phyloP scores from a whole-genome alignment of 2,797 vertebrate genomes.

The Pseudotriccus pelzelni region DNA sequence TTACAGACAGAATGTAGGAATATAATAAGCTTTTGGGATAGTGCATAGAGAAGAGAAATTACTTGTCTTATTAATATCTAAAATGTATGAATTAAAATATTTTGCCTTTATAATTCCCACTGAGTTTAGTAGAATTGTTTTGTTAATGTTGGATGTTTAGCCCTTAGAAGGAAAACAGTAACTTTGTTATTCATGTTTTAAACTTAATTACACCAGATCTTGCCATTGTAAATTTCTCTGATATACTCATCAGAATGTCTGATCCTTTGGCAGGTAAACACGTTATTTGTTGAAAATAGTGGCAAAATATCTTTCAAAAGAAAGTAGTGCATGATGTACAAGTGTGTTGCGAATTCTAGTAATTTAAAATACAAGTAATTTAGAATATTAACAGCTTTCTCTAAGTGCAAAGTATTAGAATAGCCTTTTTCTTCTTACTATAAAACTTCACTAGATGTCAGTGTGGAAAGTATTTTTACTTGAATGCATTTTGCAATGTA shows the following conservation, averaged over 20 bases:
- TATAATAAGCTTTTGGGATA: neutral
- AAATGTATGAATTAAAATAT: neutral
- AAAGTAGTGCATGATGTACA: neutral
- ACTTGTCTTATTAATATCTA: neutral
- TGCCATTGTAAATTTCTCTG: neutral
- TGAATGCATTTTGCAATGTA: neutral
- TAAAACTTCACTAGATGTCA: slow-evolving; percentile 68
- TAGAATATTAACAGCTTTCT: neutral
- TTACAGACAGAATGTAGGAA: neutral
- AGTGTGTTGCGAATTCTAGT: neutral
- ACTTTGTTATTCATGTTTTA: neutral
- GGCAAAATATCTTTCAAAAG: neutral
- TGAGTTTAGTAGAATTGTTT: neutral
- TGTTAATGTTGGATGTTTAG: neutral
- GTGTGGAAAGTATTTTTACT: slow-evolving; percentile 39
- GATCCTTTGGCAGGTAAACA: neutral
- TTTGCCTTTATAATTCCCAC: neutral
- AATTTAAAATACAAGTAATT: neutral
- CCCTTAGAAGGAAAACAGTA: neutral
- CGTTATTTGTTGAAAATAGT: neutral
- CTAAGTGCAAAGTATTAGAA: neutral
- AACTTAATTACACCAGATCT: neutral
- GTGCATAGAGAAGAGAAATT: neutral
- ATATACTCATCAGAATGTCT: neutral
- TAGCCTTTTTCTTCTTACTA: neutral